These are phyloP conservation scores for Dolichotis patagonum DNA, from an alignment of 2,113 vertebrate species.

Conservation along the genomic window DNA sequence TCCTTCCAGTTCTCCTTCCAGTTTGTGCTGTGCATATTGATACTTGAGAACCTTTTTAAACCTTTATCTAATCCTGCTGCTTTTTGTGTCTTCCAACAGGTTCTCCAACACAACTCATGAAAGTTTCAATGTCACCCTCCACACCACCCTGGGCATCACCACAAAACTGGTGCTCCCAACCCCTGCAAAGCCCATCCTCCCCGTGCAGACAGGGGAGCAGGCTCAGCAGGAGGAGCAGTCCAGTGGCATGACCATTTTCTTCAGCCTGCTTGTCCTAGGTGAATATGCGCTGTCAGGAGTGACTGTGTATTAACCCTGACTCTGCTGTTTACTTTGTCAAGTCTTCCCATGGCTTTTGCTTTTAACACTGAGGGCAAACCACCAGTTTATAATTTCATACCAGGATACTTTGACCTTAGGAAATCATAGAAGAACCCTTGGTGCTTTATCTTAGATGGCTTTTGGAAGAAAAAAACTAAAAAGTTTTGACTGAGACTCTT, in stretches of 20 bases:
- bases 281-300: constrained; percentile 57
- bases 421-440: not conserved
- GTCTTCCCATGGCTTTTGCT: not conserved
- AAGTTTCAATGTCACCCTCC: constrained; percentile 90
- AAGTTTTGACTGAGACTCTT: constrained; percentile 5
- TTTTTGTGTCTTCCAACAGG: constrained; percentile 81
- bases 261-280: constrained; percentile 98
- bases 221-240: constrained; percentile 99
- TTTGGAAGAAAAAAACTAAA: constrained; percentile 25
- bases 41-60: not conserved
- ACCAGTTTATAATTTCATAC: not conserved
- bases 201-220: constrained; percentile 95
- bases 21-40: not conserved
- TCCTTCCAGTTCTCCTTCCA: not conserved
- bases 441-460: not conserved
- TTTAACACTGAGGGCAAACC: not conserved
- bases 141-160: constrained; percentile 85
- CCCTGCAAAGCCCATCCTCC: constrained; percentile 93
- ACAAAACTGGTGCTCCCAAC: constrained; percentile 91
- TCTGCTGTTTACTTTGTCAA: not conserved
- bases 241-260: constrained; percentile 98
- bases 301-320: not conserved
- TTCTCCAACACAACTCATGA: constrained; percentile 89
- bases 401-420: not conserved
- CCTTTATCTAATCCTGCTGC: constrained; percentile 21